phyloP scores from a whole-genome alignment of 1,140 invertebrate species.

The Polyergus mexicanus region DNA sequence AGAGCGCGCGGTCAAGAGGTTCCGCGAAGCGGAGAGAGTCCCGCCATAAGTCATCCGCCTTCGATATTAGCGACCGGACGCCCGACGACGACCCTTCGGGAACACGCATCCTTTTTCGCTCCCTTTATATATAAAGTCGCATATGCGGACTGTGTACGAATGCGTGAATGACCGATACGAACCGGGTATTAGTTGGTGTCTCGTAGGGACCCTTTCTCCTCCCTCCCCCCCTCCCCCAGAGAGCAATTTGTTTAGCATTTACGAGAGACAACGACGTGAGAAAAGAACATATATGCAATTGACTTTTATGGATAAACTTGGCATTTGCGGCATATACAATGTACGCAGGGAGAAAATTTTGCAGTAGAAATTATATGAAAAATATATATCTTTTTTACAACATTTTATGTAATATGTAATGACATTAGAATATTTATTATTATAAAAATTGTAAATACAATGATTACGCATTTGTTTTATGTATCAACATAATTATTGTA shows the following conservation, averaged over 20 bases:
- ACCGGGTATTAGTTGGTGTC: constrained; percentile 76
- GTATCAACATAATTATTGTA: too few species aligned
- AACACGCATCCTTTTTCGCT: constrained; percentile 52
- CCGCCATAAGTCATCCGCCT: constrained; percentile 81
- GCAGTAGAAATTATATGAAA: too few species aligned
- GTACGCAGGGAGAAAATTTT: neutral
- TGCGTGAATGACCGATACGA: constrained; percentile 43
- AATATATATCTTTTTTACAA: too few species aligned
- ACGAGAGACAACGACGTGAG: constrained; percentile 67
- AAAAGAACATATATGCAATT: constrained; percentile 65
- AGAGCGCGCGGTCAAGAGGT: constrained; percentile 54
- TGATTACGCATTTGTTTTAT: too few species aligned
- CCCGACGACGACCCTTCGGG: constrained; percentile 33
- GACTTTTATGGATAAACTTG: constrained; percentile 76
- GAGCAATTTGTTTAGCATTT: constrained; percentile 79
- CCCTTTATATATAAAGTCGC: constrained; percentile 35
- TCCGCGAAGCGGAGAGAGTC: constrained; percentile 32
- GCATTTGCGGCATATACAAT: constrained; percentile 61
- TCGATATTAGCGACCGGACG: constrained; percentile 78
- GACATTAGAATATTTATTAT: too few species aligned
- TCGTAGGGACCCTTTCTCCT: constrained; percentile 49
- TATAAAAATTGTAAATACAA: too few species aligned
- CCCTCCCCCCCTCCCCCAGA: constrained; percentile 57
- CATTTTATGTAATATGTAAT: too few species aligned
- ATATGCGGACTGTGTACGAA: constrained; percentile 33